Evolutionary conservation across 1,140 invertebrate genomes (phyloP).

Genomic region (Heliconius eleuchia): DNA sequence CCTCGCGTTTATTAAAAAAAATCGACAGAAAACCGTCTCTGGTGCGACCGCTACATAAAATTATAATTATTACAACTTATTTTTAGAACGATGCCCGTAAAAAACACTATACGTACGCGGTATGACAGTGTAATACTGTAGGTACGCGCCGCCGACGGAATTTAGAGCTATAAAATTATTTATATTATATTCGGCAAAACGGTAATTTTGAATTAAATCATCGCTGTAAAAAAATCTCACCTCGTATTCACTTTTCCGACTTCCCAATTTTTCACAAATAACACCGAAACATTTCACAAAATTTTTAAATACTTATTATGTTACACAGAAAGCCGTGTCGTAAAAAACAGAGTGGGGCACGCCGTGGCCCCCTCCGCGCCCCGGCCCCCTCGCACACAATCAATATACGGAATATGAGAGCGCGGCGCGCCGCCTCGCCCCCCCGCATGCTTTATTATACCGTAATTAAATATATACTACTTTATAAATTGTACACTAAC

Average conservation of each 20-base stretch:
- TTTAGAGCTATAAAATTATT: conserved; percentile 78
- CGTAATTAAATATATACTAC: conserved; percentile 81
- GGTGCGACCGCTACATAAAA: conserved; percentile 80
- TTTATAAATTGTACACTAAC: conserved; percentile 63
- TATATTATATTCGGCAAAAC: conserved; percentile 73
- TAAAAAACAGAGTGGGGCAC: conserved; percentile 82
- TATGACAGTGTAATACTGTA: conserved; percentile 81
- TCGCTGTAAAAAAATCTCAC: conserved; percentile 66
- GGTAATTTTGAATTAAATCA: conserved; percentile 64
- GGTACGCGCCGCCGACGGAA: conserved; percentile 79
- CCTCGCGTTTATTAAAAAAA: conserved; percentile 58
- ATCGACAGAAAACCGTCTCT: conserved; percentile 77
- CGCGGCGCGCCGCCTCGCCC: conserved; percentile 78
- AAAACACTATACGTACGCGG: conserved; percentile 81
- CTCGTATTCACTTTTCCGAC: conserved; percentile 73
- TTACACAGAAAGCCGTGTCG: conserved; percentile 81
- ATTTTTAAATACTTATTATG: conserved; percentile 81
- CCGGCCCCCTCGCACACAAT: conserved; percentile 79
- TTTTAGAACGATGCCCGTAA: conserved; percentile 82
- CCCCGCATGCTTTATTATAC: conserved; percentile 81
- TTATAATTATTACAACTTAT: conserved; percentile 82
- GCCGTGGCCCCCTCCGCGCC: conserved; percentile 78
- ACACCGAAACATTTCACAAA: conserved; percentile 81
- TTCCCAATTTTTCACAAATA: conserved; percentile 78
- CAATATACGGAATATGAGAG: conserved; percentile 82